Percentiles rank a stretch among this genome's conserved stretches.
phyloP scores from a whole-genome alignment of 2,888 invertebrate genomes.

The Dryobota labecula region DNA sequence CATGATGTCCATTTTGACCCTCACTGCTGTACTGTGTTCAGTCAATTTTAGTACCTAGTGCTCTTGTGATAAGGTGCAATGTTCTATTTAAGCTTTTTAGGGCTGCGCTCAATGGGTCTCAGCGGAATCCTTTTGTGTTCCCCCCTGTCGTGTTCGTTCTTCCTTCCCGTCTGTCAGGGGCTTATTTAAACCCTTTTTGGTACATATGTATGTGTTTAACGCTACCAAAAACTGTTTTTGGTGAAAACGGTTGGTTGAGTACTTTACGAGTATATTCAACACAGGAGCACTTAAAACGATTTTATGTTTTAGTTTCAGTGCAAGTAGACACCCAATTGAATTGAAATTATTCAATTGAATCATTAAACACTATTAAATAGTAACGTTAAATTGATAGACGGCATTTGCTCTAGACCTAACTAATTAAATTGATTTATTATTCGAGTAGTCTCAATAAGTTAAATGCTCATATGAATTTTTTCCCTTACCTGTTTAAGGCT shows the following conservation, averaged over 20 bases:
- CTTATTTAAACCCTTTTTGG: constrained; percentile 8
- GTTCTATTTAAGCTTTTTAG: background rate
- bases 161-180: constrained; percentile 1
- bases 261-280: background rate
- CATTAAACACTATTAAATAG: background rate
- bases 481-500: background rate
- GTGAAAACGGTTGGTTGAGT: background rate
- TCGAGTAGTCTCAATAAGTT: background rate
- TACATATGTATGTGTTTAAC: background rate
- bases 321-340: background rate
- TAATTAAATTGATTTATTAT: background rate
- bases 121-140: constrained; percentile 21
- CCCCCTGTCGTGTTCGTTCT: constrained; percentile 19
- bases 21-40: background rate
- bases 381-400: background rate
- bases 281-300: background rate
- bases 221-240: background rate
- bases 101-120: background rate
- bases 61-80: constrained; percentile 7
- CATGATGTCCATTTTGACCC: constrained; percentile 4
- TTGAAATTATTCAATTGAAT: background rate
- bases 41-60: constrained; percentile 3
- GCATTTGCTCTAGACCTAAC: background rate
- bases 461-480: background rate
- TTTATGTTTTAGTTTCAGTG: background rate